Evolutionary conservation across 1,140 invertebrate genomes (phyloP).

Genomic region (Drosophila arizonae): DNA sequence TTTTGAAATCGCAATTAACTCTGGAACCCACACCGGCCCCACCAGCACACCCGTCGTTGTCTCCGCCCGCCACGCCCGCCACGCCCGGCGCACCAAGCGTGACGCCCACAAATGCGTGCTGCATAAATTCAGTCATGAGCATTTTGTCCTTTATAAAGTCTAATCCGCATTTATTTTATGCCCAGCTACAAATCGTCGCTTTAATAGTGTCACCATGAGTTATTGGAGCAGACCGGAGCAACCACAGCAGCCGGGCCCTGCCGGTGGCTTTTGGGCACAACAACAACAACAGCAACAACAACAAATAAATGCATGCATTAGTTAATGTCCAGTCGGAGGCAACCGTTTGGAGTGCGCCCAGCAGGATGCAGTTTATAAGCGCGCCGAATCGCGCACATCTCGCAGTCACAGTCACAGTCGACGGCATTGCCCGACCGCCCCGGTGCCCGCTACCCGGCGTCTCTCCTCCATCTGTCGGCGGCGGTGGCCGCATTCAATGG

Average conservation of each 20-base stretch:
- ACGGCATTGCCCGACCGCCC: slow-evolving; percentile 24
- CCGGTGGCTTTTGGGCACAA: slow-evolving; percentile 14
- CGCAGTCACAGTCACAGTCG: slow-evolving; percentile 28
- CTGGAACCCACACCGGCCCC: background rate
- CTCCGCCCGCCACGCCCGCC: slow-evolving; percentile 28
- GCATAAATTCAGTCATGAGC: slow-evolving; percentile 81
- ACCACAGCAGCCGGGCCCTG: background rate
- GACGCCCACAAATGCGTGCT: slow-evolving; percentile 7
- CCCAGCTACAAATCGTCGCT: slow-evolving; percentile 82
- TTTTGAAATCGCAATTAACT: slow-evolving; percentile 65
- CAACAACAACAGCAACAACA: too few species aligned
- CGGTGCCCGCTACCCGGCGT: background rate
- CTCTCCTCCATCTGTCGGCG: slow-evolving; percentile 30
- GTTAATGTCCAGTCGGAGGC: slow-evolving; percentile 74
- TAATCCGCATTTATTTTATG: slow-evolving; percentile 83
- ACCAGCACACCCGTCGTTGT: too few species aligned
- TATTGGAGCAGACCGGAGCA: slow-evolving; percentile 60
- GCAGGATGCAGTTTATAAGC: slow-evolving; percentile 81
- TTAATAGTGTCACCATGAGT: slow-evolving; percentile 83
- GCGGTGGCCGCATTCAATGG: slow-evolving; percentile 42
- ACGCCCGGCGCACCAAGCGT: slow-evolving; percentile 34
- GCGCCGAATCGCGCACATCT: slow-evolving; percentile 66
- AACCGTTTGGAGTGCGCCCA: slow-evolving; percentile 62
- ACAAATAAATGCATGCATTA: slow-evolving; percentile 80
- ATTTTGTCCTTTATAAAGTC: slow-evolving; percentile 83